phyloP scores from a whole-genome alignment of 2,113 vertebrate genomes.

The Petroica traversi region DNA sequence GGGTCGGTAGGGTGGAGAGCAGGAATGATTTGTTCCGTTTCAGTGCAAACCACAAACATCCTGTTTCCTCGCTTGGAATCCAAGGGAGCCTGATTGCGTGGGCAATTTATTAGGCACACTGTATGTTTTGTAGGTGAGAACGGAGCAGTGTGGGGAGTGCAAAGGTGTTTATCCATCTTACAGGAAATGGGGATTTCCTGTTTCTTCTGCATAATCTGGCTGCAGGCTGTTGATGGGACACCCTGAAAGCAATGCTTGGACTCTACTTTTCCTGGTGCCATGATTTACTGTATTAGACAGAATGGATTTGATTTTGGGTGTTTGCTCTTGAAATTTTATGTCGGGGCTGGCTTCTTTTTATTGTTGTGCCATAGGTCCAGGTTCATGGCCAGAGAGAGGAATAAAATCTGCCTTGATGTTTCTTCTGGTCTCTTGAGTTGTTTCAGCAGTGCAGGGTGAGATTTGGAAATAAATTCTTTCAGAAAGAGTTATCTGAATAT shows the following conservation, averaged over 20 bases:
- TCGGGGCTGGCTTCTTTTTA: neutral
- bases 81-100: neutral
- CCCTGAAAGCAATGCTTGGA: neutral
- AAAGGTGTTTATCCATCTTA: neutral
- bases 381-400: neutral
- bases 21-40: neutral
- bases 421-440: neutral
- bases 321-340: neutral
- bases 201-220: neutral
- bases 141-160: neutral
- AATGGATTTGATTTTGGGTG: neutral
- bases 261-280: neutral
- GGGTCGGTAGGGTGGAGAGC: neutral
- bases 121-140: neutral
- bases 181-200: neutral
- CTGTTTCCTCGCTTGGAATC: neutral
- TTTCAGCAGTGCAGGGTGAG: neutral
- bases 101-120: neutral
- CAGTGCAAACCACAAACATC: neutral
- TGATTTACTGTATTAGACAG: neutral
- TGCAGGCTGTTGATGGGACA: neutral
- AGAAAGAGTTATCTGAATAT: neutral
- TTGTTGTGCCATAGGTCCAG: neutral
- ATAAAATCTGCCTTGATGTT: neutral
- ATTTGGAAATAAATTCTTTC: neutral